Evolutionary conservation across 1,140 invertebrate genomes (phyloP), one percentile per base, ranked within the genome.

Genomic region (Papilio polyxenes): DNA sequence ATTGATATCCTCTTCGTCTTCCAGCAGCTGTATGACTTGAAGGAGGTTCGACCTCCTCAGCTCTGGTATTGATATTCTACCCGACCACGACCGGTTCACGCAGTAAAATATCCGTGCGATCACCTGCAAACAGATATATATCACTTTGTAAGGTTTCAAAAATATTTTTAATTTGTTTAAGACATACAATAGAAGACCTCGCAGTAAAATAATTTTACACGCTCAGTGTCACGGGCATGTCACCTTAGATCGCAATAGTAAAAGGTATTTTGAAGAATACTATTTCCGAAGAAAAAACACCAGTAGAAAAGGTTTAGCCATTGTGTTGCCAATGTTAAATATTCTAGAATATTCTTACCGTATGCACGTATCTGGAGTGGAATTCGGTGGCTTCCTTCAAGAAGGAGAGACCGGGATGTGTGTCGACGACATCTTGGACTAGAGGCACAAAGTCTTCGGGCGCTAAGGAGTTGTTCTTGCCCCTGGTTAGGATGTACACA

Each of bases 71-170:
- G 97, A 97, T 85, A 99, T 98, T 89, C 96, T 96, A 23, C 98
- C 99, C 75, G 98, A 98, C 99, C 99, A 99, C 72, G 98, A 99
- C 85, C 98, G 96, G 95, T 99, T 99, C 49, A 99, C 98, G 95
- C 97, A 98, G 94, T 99, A 99, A 95, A 98, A 99, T 95, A 99
- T 99, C 91, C 99, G 96, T 59, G 99, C 98, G 89, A 99, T 98
- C 85, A 99, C 98, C 97, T 98, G 94, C 17, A 95, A 95, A 13
- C 49, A 62, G 4, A 10, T 53, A 77, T 49, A 77, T 23, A 20
- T 10, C n/a, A 20, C 3, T 48, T 51, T 78, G 6, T 59, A 23
- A 23, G n/a, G 3, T 31, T 37, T 44, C 37, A 31, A 44, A 44
- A 48, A 31, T 56, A 17, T 56, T 13, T 17, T 5, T 8, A 53